Evolutionary conservation across 2,888 invertebrate genomes (phyloP), one percentile per base, ranked within the genome.

Genomic region (Noctuana brunneofusca): DNA sequence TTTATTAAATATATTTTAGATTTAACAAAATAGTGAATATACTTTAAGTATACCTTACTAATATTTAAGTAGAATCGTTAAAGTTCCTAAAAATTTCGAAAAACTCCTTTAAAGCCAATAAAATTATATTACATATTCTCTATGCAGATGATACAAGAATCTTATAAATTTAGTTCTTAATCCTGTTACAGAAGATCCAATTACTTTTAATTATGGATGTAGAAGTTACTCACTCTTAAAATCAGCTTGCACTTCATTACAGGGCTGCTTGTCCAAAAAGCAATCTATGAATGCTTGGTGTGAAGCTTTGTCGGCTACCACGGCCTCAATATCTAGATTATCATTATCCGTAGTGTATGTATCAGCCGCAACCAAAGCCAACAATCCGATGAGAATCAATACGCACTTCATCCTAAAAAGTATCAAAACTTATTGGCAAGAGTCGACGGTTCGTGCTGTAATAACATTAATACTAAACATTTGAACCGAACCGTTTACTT

Each of bases 141-240:
- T n/a, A n/a, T n/a, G n/a, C n/a, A n/a, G n/a, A n/a, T n/a, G n/a
- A n/a, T n/a, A n/a, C n/a, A n/a, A n/a, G n/a, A n/a, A n/a, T n/a
- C n/a, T 24, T 4, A 24, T 24, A 24, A 24, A 24, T 24, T 24
- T 24, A 24, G 5, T 5, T 24, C 3, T 24, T 4, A 24, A 24
- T 4, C 5, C 3, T 24, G 24, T 5, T 5, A 5, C 3, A 24
- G 5, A 24, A 1, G 24, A 4, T 24, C 24, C 24, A 4, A 5
- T 24, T 4, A 24, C 24, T 4, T 32, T 8, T 2, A 32, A 20
- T 5, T 27, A 27, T 8, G 3, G 8, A 3, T 27, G 8, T 27
- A 35, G 16, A 16, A 30, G 6, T 16, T 24, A 78, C 86, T 80
- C 69, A 88, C 88, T 83, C 74, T 85, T 87, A 65, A 87, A 87